Base-by-base conservation (phyloP, 2,888 invertebrate species). In the Lycaena phlaeas region DNA sequence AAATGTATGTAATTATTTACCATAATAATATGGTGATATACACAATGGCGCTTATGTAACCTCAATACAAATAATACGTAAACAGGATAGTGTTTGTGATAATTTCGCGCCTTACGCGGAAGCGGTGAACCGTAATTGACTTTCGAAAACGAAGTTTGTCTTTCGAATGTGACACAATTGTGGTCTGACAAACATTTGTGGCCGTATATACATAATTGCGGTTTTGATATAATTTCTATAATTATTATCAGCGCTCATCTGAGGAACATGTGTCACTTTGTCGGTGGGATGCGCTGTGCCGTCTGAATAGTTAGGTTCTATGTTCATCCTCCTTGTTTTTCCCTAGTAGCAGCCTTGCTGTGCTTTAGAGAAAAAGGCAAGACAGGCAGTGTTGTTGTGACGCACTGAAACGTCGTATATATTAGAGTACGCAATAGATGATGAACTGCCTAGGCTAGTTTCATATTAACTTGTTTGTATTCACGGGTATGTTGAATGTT, bases 51-150 rank as follows among this genome's bases (percentile, higher is more conserved):
- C 22, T 22, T 22, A 7, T 22, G 9, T 22, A 11, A 11, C 31
- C 17, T 34, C 12, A 34, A 22, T 12, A 34, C 18, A 27, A 27
- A 4, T 27, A 10, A 10, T 27, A 10, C 10, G 27, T 27, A 27
- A 27, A 22, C 22, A 22, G 18, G 5, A 18, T 22, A 9, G 22
- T 22, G 22, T 2, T 34, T 34, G 22, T 34, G 55, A 54, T 57
- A 62, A 59, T 62, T 70, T 76, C 68, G 58, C 81, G 68, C 77
- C 73, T 75, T 59, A 46, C 56, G 44, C 69, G 79, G 81, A 79
- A 74, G 78, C 47, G 79, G 81, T 73, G 44, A 47, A 41, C 60
- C 59, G 38, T 52, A 54, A 79, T 73, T 70, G 68, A 58, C 48
- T 44, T 43, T 41, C 39, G 42, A 26, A 27, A 26, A 26, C 31